A percentile compares a stretch with the other conserved stretches of the same genome.
Evolutionary conservation across 1,140 invertebrate genomes (phyloP).

Genomic region (Hypothenemus hampei): DNA sequence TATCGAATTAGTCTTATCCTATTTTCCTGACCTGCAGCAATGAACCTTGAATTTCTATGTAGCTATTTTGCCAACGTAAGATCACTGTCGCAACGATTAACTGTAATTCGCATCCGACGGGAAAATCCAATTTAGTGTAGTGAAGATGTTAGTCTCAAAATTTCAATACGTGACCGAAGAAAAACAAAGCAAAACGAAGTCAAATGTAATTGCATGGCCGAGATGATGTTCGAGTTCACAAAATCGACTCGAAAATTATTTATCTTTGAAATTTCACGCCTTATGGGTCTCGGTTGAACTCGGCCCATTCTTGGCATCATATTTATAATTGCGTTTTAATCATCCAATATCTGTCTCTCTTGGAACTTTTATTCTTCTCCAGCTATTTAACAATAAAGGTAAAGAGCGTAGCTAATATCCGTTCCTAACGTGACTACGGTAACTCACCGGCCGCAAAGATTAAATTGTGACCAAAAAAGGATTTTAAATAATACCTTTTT

Average conservation of each 20-base stretch:
- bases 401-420: constrained; percentile 11
- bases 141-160: constrained; percentile 2
- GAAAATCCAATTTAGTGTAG: not conserved
- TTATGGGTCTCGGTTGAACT: constrained; percentile 2
- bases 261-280: constrained; percentile 17
- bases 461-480: constrained; percentile 1
- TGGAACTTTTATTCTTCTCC: constrained; percentile 5
- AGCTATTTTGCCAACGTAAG: no score
- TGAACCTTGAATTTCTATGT: constrained; percentile 7
- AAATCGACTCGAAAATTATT: constrained; percentile 6
- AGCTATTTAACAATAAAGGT: constrained; percentile 12
- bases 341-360: constrained; percentile 7
- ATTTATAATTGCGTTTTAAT: constrained; percentile 8
- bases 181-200: constrained; percentile 1
- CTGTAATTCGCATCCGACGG: constrained; percentile 6
- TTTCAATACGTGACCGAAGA: constrained; percentile 15
- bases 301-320: constrained; percentile 3
- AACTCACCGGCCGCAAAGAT: constrained; percentile 5
- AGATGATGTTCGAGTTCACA: not conserved
- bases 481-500: no score
- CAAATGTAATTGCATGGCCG: not conserved
- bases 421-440: constrained; percentile 5
- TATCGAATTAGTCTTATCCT: not conserved
- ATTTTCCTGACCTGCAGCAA: not conserved
- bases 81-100: no score